Evolutionary conservation across 2,113 vertebrate species (phyloP).

Genomic region (Chionis minor): DNA sequence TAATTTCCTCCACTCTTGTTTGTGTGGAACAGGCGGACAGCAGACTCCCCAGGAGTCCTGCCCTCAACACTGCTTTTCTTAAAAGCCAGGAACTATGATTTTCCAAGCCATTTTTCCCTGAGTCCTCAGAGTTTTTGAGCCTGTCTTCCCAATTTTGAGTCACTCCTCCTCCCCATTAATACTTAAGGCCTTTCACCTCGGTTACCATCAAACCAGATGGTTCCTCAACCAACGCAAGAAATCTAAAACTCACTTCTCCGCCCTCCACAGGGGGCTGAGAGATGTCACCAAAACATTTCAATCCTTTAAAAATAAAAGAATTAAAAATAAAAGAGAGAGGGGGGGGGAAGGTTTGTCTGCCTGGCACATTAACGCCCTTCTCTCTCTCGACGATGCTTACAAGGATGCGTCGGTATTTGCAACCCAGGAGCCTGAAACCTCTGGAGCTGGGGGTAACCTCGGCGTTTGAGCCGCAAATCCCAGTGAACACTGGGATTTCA

Average conservation of each 20-base stretch:
- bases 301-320: not conserved
- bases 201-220: not conserved
- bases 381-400: not conserved
- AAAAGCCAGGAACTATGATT: constrained; percentile 12
- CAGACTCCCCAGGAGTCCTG: constrained; percentile 12
- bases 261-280: not conserved
- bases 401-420: not conserved
- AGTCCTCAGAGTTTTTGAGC: constrained; percentile 44
- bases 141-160: constrained; percentile 44
- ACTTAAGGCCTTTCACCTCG: constrained; percentile 3
- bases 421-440: not conserved
- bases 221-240: not conserved
- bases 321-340: no score
- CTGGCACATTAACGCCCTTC: not conserved
- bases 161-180: not conserved
- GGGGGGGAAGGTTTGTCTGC: not conserved
- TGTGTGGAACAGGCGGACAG: not conserved
- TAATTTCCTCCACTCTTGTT: not conserved
- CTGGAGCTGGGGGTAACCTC: not conserved
- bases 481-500: no score
- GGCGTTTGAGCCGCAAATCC: not conserved
- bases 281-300: not conserved
- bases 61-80: constrained; percentile 52
- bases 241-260: not conserved
- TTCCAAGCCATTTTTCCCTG: constrained; percentile 35